These are phyloP conservation scores for Gortyna flavago DNA, from an alignment of 2,888 invertebrate species.

Conservation along the genomic window DNA sequence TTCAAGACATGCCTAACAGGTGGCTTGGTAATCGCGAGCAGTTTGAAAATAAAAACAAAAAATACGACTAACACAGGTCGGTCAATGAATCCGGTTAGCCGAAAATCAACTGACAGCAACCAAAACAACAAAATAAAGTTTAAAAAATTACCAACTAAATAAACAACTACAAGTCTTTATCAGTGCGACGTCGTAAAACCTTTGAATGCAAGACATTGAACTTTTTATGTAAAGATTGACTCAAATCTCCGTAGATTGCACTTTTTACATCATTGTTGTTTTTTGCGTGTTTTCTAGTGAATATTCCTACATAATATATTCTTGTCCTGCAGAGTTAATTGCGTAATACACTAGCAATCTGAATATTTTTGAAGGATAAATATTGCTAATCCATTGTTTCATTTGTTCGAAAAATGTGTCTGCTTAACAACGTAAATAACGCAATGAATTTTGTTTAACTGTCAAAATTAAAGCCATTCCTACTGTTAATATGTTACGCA, in stretches of 20 bases:
- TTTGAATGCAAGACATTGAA: conserved; percentile 3
- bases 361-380: too few relatives aligned
- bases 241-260: not conserved
- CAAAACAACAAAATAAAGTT: not conserved
- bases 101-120: not conserved
- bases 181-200: not conserved
- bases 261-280: conserved; percentile 1
- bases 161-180: conserved; percentile 2
- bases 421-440: too few relatives aligned
- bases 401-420: too few relatives aligned
- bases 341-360: too few relatives aligned
- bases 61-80: not conserved
- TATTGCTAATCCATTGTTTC: too few relatives aligned
- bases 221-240: not conserved
- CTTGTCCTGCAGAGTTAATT: too few relatives aligned
- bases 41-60: not conserved
- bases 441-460: too few relatives aligned
- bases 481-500: too few relatives aligned
- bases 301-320: not conserved
- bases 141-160: not conserved
- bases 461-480: too few relatives aligned
- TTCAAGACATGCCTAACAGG: not conserved
- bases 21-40: not conserved
- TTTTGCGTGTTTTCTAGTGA: not conserved
- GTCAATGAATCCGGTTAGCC: not conserved